A percentile compares a stretch with the other conserved stretches of the same genome.
These are phyloP conservation scores for Dolomedes plantarius DNA, from an alignment of 2,888 invertebrate species.

Conservation along the genomic window DNA sequence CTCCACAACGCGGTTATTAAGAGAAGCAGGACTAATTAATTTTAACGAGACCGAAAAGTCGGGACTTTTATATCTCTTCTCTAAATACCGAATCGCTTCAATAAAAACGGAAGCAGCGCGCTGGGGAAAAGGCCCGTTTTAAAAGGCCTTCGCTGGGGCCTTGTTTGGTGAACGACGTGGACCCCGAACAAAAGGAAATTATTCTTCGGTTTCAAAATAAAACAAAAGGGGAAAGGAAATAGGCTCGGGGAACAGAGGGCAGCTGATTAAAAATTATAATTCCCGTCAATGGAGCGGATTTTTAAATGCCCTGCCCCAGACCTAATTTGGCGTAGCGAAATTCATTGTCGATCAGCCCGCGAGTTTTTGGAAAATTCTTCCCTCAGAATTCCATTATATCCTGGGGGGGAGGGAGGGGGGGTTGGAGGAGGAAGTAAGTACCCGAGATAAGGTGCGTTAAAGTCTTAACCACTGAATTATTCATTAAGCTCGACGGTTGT, in stretches of 20 bases:
- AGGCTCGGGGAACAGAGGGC: constrained; percentile 1
- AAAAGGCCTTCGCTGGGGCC: constrained; percentile 7
- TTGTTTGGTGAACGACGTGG: constrained; percentile 57
- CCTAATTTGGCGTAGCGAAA: neutral
- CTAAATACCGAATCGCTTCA: constrained; percentile 20
- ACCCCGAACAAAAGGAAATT: constrained; percentile 62
- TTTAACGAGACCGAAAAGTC: constrained; percentile 60
- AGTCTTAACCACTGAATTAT: neutral
- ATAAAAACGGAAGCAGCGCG: constrained; percentile 55
- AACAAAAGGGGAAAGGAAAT: constrained; percentile 47
- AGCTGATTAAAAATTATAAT: constrained; percentile 59
- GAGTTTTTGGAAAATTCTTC: neutral
- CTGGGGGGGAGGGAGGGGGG: neutral
- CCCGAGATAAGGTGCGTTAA: neutral
- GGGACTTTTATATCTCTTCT: constrained; percentile 19
- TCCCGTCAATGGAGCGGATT: neutral
- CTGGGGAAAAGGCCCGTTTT: neutral
- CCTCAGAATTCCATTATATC: neutral
- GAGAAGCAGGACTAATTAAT: constrained; percentile 59
- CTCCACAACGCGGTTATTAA: constrained; percentile 44
- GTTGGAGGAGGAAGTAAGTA: too few relatives aligned
- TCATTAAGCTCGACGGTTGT: neutral
- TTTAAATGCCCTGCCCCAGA: neutral
- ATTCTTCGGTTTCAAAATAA: constrained; percentile 70
- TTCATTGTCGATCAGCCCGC: neutral